Evolutionary conservation across 2,113 vertebrate genomes (phyloP), one percentile per base, ranked within the genome.

Genomic region (Cyanocitta stelleri): DNA sequence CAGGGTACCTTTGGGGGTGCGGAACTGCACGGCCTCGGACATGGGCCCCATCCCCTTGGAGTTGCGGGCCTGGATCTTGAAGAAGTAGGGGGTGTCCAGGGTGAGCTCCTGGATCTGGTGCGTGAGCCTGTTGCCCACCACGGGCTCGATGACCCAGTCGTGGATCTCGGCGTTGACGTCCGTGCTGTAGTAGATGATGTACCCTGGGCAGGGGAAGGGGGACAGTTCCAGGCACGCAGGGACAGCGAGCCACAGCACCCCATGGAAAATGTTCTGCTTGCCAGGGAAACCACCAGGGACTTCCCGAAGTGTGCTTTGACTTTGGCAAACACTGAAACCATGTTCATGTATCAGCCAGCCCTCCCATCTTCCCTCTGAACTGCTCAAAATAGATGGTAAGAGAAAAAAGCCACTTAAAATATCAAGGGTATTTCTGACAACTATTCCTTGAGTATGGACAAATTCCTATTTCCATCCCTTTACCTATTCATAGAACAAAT

Each of bases 21-120:
- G 98, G 98, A 99, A 99, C 20, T 99, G 98, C 13, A 99, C 99
- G 1, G 99, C 99, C 66, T 99, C 99, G 0, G 99, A 99, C 99
- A 99, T 99, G 41, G 99, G 99, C 24, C 99, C 99, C 99, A 99
- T 99, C 88, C 99, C 99, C 92, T 99, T 99, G 6, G 99, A 99
- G 97, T 99, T 99, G 15, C 99, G 98, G 27, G 99, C 99, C 95
- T 99, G 99, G 94, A 99, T 99, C 97, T 99, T 99, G 98, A 99
- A 99, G 97, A 99, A 99, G 97, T 99, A 99, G 0, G 99, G 98
- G 0, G 99, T 99, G 93, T 99, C 99, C 3, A 99, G 98, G 6
- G 99, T 99, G 87, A 99, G 89, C 62, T 99, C 99, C 79, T 99
- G 99, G 90, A 99, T 99, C 98, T 99, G 99, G 95, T 99, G 99